Base-by-base conservation (phyloP, 2,797 vertebrate species). In the Helicolenus hilgendorfi region DNA sequence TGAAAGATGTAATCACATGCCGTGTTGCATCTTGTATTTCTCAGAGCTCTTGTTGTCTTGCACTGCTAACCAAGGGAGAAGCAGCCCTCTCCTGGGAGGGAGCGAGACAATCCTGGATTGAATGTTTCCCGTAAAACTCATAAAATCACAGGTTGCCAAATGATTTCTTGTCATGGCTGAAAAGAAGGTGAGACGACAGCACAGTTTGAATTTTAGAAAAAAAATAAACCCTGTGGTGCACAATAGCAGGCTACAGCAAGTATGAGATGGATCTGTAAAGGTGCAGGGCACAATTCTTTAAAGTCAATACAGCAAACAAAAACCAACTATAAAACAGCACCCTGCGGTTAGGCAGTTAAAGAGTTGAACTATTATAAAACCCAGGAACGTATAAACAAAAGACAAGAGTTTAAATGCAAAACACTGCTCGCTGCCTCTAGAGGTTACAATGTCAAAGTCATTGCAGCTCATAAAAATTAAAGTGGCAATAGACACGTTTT, bases 1-100 rank as follows among this genome's bases (percentile, higher is more conserved):
- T 83, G 76, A 82, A 91, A 90, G 65, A 85, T 81, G 82, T 74
- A 89, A 92, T 93, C 75, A 89, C 60, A 75, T 9, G 60, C 77
- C 69, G 59, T 29, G 65, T 35, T 86, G 81, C 85, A 63, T 74
- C 45, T 82, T 36, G 20, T 70, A 55, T 77, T 83, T 86, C 45
- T 72, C 60, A n/a, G 36, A 83, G 73, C 22, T 68, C 60, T 83
- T 70, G 56, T 73, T 35, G 73, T 80, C 53, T 58, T 72, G 69
- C 87, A 41, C 56, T 36, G 69, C 79, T 77, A 77, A 84, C 64
- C 69, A 72, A 80, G 31, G 33, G 41, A 55, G 53, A 73, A 53
- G 69, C 67, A 70, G 75, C 31, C n/a, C 15, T 49, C 7, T 13
- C 13, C 53, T 58, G 60, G 11, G 55, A 53, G 70, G 38, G 38